Evolutionary conservation across 2,888 invertebrate genomes (phyloP).

Genomic region (Lacanobia oleracea): DNA sequence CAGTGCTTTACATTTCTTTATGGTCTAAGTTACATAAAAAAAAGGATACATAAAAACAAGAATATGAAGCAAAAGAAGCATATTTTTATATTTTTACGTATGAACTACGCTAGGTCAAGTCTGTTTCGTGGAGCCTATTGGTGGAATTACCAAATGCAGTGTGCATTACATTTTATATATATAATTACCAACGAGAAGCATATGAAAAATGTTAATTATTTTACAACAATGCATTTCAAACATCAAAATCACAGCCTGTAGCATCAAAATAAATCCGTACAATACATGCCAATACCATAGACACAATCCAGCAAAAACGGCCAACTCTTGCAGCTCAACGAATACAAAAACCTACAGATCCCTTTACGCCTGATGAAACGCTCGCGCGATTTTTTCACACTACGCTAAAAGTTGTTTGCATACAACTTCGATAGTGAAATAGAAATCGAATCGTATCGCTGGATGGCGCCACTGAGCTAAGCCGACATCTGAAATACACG

Average conservation of each 20-base stretch:
- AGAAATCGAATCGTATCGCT: slow-evolving; percentile 47
- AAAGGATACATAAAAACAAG: no score
- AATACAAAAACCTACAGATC: slow-evolving; percentile 41
- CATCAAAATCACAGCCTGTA: background rate
- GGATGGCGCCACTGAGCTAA: slow-evolving; percentile 43
- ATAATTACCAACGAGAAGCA: no score
- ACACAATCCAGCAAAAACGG: slow-evolving; percentile 23
- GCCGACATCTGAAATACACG: slow-evolving; percentile 58
- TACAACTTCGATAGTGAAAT: slow-evolving; percentile 52
- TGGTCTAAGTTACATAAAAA: no score
- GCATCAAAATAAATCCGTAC: background rate
- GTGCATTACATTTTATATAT: no score
- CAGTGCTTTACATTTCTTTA: no score
- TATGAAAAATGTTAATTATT: no score
- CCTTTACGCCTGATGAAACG: slow-evolving; percentile 48
- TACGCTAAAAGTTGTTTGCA: slow-evolving; percentile 64
- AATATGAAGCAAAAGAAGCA: no score
- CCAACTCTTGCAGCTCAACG: background rate
- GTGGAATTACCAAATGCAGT: no score
- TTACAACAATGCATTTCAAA: no score
- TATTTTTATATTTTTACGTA: no score
- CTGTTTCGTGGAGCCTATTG: no score
- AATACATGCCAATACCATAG: background rate
- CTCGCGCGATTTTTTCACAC: slow-evolving; percentile 51
- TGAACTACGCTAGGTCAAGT: no score